Evolutionary conservation across 2,797 vertebrate genomes (phyloP).

Genomic region (Etheostoma perlongum): DNA sequence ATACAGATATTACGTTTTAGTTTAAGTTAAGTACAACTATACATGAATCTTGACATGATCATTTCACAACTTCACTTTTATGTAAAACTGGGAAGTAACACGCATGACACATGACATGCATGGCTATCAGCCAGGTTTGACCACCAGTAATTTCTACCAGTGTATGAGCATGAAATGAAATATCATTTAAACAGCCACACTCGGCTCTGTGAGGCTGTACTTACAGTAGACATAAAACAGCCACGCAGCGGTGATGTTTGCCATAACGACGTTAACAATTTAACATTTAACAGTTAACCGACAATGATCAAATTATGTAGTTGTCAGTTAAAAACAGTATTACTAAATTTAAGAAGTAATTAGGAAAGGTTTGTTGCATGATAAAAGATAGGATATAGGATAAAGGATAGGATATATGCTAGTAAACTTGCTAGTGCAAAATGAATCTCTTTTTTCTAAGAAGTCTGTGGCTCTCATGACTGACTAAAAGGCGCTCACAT

Average conservation of each 20-base stretch:
- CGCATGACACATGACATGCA: background rate
- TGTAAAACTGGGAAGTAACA: slow-evolving; percentile 1
- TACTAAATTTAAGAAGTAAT: too few species aligned
- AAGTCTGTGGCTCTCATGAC: too few species aligned
- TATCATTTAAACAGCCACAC: background rate
- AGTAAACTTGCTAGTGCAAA: too few species aligned
- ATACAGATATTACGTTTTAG: slow-evolving; percentile 38
- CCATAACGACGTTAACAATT: background rate
- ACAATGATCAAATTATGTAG: too few species aligned
- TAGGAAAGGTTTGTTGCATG: too few species aligned
- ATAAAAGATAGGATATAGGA: too few species aligned
- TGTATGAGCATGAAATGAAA: background rate
- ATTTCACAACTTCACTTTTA: slow-evolving; percentile 1
- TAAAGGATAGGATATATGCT: too few species aligned
- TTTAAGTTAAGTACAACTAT: slow-evolving; percentile 15
- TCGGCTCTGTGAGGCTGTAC: background rate
- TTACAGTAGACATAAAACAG: background rate
- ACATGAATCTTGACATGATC: background rate
- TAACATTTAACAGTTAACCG: too few species aligned
- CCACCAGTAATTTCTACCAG: background rate
- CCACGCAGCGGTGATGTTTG: background rate
- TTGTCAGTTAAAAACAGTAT: too few species aligned
- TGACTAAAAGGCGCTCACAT: too few species aligned
- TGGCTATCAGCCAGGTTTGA: slow-evolving; percentile 5
- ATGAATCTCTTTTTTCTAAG: too few species aligned